Percentiles rank a stretch among this genome's conserved stretches.
Evolutionary conservation across 2,113 vertebrate species (phyloP).

Genomic region (Leptobrachium leishanense): DNA sequence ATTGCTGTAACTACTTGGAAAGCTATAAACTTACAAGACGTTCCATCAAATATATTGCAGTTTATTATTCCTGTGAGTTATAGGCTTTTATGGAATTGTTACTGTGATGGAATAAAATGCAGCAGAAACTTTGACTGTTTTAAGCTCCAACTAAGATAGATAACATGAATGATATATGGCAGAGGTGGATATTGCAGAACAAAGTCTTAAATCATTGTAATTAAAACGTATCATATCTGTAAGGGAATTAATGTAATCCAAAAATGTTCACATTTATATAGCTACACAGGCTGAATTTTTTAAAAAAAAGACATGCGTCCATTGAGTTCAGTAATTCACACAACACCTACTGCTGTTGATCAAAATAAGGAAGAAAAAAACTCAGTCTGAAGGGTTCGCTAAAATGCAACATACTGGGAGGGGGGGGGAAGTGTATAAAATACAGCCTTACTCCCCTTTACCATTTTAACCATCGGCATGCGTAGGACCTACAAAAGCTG

Average conservation of each 20-base stretch:
- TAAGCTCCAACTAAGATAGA: not conserved
- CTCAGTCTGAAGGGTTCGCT: no score
- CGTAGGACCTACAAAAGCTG: no score
- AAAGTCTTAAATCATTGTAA: no score
- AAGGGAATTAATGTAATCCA: not conserved
- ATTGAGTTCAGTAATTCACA: no score
- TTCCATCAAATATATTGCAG: not conserved
- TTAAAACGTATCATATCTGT: not conserved
- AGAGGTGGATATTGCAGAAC: not conserved
- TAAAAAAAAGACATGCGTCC: no score
- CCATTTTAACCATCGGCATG: no score
- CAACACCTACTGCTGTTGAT: no score
- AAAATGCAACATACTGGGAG: no score
- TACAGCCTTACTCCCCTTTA: no score
- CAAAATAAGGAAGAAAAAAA: no score
- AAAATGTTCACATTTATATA: not conserved
- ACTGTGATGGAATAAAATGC: not conserved
- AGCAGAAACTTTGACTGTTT: not conserved
- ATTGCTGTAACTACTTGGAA: not conserved
- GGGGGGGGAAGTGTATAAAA: no score
- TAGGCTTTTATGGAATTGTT: constrained; percentile 34
- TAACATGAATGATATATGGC: not conserved
- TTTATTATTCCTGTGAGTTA: not conserved
- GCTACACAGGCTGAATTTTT: no score
- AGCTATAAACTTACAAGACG: not conserved